A percentile compares a stretch with the other conserved stretches of the same genome.
Evolutionary conservation across 2,888 invertebrate genomes (phyloP).

Genomic region (Carcina quercana): DNA sequence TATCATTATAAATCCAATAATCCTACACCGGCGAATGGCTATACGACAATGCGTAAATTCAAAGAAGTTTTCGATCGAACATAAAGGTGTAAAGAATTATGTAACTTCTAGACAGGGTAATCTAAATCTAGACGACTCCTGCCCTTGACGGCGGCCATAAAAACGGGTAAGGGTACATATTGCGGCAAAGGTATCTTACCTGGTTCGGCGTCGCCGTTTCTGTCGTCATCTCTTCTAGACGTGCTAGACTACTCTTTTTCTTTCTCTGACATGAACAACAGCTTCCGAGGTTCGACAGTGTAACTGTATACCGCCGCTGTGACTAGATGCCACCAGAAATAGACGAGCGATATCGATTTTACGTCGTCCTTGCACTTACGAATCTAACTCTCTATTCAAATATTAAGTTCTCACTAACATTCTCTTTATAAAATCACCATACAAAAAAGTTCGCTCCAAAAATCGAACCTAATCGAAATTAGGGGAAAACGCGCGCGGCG

Average conservation of each 20-base stretch:
- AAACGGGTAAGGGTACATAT: slow-evolving; percentile 28
- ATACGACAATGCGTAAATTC: too few relatives aligned
- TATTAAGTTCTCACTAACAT: slow-evolving; percentile 44
- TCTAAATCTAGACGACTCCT: slow-evolving; percentile 32
- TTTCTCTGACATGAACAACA: slow-evolving; percentile 64
- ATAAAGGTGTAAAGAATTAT: too few relatives aligned
- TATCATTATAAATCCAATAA: too few relatives aligned
- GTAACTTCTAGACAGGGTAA: slow-evolving; percentile 9
- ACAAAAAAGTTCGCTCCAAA: slow-evolving; percentile 13
- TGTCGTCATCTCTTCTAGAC: slow-evolving; percentile 59
- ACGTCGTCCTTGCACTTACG: slow-evolving; percentile 35
- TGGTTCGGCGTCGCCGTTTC: slow-evolving; percentile 70
- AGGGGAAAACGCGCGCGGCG: slow-evolving; percentile 28
- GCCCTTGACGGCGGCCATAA: slow-evolving; percentile 38
- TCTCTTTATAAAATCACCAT: slow-evolving; percentile 14
- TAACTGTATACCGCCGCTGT: slow-evolving; percentile 25
- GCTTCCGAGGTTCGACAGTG: slow-evolving; percentile 45
- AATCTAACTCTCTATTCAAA: slow-evolving; percentile 25
- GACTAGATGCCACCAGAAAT: slow-evolving; percentile 28
- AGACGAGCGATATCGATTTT: slow-evolving; percentile 48
- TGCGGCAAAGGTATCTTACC: slow-evolving; percentile 49
- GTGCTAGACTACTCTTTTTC: slow-evolving; percentile 55
- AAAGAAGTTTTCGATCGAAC: too few relatives aligned
- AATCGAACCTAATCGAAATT: slow-evolving; percentile 27
- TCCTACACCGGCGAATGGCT: too few relatives aligned